phyloP scores from a whole-genome alignment of 2,113 vertebrate genomes.

The Eolophus roseicapilla region DNA sequence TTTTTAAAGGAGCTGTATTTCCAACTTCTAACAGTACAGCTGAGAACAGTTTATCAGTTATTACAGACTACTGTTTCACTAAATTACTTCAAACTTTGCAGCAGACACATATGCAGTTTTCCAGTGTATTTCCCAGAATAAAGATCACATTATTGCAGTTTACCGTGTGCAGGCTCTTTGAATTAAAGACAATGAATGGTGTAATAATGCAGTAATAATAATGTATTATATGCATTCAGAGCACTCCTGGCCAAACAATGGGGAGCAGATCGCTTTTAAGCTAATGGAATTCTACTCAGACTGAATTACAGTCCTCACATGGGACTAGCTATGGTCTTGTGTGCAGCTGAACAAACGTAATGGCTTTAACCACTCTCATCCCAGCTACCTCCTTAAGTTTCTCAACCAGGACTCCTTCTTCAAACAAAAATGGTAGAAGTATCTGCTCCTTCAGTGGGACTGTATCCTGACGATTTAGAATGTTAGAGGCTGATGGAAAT shows the following conservation, averaged over 20 bases:
- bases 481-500: background rate
- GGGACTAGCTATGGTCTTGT: accelerated
- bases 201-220: background rate
- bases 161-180: background rate
- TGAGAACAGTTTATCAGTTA: background rate
- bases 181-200: background rate
- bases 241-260: background rate
- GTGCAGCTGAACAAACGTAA: background rate
- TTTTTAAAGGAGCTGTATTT: background rate
- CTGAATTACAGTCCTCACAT: background rate
- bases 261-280: background rate
- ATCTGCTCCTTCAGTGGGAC: background rate
- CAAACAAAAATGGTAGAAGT: background rate
- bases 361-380: background rate
- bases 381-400: background rate
- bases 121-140: background rate
- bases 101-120: background rate
- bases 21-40: background rate
- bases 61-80: background rate
- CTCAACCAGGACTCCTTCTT: background rate
- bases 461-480: background rate
- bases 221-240: background rate
- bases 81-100: background rate
- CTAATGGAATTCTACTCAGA: background rate
- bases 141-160: background rate